A percentile compares a stretch with the other conserved stretches of the same genome.
These are phyloP conservation scores for Acanthacorydalis orientalis DNA, from an alignment of 2,888 invertebrate genomes.

Conservation along the genomic window DNA sequence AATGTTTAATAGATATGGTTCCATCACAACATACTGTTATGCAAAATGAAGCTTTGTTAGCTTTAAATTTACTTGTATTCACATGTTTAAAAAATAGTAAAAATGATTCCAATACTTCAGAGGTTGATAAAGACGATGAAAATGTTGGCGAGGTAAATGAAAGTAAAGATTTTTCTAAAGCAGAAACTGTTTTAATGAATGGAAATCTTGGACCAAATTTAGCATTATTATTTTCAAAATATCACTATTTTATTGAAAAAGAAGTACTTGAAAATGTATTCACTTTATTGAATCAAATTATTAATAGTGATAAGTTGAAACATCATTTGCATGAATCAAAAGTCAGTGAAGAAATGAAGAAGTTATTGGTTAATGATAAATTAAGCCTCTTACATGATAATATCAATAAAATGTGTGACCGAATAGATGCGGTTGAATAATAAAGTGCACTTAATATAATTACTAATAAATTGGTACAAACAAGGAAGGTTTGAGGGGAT, in stretches of 20 bases:
- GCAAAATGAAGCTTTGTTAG: slow-evolving; percentile 69
- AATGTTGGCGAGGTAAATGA: neutral
- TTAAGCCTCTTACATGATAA: neutral
- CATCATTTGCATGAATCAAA: slow-evolving; percentile 3
- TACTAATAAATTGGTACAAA: no score
- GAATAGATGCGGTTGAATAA: neutral
- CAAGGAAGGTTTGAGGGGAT: no score
- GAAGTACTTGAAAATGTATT: slow-evolving; percentile 5
- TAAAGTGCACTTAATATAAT: no score
- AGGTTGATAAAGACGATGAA: neutral
- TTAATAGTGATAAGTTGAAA: neutral
- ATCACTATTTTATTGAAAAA: neutral
- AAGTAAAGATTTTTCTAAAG: neutral
- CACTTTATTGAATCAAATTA: neutral
- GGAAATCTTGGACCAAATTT: slow-evolving; percentile 5
- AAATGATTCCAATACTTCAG: neutral
- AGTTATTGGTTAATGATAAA: slow-evolving; percentile 1
- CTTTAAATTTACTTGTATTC: slow-evolving; percentile 44
- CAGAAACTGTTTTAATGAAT: slow-evolving; percentile 2
- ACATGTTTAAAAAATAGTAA: slow-evolving; percentile 15
- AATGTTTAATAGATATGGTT: slow-evolving; percentile 66
- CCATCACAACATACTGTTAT: slow-evolving; percentile 70
- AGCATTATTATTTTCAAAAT: neutral
- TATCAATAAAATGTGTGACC: neutral
- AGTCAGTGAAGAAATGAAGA: slow-evolving; percentile 3